These are phyloP conservation scores for Catamblyrhynchus diadema DNA, from an alignment of 2,797 vertebrate species.

Conservation along the genomic window DNA sequence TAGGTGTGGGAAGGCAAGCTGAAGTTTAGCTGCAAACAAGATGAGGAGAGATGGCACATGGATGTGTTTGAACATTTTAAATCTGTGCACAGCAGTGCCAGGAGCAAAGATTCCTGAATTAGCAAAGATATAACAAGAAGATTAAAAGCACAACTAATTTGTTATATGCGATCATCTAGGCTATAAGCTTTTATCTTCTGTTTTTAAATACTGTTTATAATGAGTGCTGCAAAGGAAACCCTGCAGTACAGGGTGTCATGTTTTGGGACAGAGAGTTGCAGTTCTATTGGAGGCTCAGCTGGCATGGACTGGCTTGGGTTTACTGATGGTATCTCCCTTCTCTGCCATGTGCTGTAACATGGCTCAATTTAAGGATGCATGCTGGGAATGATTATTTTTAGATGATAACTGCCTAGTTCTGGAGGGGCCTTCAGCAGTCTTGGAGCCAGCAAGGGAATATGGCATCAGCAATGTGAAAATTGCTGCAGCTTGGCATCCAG, in stretches of 20 bases:
- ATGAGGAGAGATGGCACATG: background rate
- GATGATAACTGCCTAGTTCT: background rate
- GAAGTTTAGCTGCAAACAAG: background rate
- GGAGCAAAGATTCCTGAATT: background rate
- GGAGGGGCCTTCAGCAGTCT: background rate
- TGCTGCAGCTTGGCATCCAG: background rate
- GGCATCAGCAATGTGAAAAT: background rate
- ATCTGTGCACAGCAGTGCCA: background rate
- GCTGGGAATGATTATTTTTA: background rate
- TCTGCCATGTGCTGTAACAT: background rate
- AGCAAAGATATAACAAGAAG: background rate
- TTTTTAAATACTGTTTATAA: background rate
- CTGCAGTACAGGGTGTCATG: background rate
- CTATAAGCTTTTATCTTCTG: background rate
- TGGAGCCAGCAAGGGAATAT: background rate
- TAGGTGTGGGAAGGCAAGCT: background rate
- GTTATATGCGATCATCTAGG: background rate
- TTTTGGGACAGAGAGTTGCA: background rate
- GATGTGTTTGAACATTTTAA: background rate
- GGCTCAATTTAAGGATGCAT: accelerated
- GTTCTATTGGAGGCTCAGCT: background rate
- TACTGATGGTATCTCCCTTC: background rate
- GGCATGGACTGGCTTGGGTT: background rate
- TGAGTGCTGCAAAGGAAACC: background rate
- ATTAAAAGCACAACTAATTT: background rate